Percentiles rank a stretch among this genome's conserved stretches.
These are phyloP conservation scores for Garrulus glandarius DNA, from an alignment of 2,797 vertebrate species.

Conservation along the genomic window DNA sequence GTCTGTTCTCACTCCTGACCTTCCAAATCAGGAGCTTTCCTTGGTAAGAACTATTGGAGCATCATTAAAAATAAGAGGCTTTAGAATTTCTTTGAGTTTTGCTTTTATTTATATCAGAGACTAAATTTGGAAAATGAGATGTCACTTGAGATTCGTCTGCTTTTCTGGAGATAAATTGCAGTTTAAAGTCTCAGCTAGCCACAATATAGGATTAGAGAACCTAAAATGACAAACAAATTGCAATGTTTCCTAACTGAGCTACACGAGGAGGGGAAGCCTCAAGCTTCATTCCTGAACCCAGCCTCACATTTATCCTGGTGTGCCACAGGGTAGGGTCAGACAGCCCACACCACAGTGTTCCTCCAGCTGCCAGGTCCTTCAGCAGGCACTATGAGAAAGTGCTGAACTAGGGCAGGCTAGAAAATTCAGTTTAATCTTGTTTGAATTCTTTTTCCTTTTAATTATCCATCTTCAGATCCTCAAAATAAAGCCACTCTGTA, in stretches of 20 bases:
- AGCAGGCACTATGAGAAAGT: background rate
- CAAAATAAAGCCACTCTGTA: background rate
- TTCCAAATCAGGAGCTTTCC: background rate
- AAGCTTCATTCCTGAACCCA: background rate
- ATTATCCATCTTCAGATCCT: background rate
- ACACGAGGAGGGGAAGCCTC: background rate
- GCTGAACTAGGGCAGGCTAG: background rate
- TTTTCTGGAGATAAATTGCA: background rate
- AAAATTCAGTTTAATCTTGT: background rate
- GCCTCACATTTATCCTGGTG: background rate
- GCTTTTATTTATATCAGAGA: background rate
- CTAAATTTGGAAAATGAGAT: background rate
- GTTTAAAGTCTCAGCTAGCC: background rate
- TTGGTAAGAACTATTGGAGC: background rate
- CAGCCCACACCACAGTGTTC: rapidly evolving
- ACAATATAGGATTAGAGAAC: background rate
- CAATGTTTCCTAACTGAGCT: background rate
- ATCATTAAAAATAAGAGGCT: background rate
- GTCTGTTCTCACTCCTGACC: background rate
- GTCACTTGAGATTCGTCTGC: background rate
- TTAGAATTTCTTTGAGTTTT: background rate
- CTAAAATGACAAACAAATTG: background rate
- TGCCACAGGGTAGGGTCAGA: background rate
- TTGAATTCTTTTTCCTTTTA: background rate
- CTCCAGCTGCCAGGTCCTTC: background rate